Percentiles rank a stretch among this genome's conserved stretches.
phyloP scores from a whole-genome alignment of 35 echinoderm and acorn worm species.

The Hemicentrotus pulcherrimus region DNA sequence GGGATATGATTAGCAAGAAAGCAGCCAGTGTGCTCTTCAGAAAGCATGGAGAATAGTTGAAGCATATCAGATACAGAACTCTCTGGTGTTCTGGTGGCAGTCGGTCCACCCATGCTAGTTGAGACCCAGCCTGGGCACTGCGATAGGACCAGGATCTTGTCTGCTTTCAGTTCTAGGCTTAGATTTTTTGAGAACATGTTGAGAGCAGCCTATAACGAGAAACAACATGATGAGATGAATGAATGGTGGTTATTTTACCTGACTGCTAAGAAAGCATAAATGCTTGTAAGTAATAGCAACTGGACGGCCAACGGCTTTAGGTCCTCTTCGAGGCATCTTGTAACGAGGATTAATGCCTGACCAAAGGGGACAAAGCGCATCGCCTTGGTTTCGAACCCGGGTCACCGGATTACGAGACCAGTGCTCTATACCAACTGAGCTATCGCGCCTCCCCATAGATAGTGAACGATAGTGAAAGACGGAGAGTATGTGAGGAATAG shows the following conservation, averaged over 20 bases:
- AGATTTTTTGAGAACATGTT: conserved; percentile 64
- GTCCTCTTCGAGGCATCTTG: too few species aligned
- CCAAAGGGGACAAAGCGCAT: too few species aligned
- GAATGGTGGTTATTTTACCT: too few species aligned
- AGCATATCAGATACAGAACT: conserved; percentile 48
- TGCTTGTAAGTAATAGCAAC: too few species aligned
- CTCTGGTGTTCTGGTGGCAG: conserved; percentile 24
- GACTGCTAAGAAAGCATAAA: too few species aligned
- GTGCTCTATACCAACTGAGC: too few species aligned
- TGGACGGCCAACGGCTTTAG: too few species aligned
- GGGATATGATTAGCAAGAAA: background rate
- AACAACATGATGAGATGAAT: background rate
- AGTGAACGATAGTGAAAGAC: background rate
- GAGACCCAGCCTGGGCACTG: conserved; percentile 67
- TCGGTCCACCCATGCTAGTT: conserved; percentile 64
- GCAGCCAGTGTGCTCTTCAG: conserved; percentile 40
- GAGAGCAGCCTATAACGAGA: conserved; percentile 48
- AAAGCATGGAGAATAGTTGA: background rate
- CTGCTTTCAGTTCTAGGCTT: conserved; percentile 48
- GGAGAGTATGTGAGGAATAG: background rate
- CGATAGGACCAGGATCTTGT: conserved; percentile 52
- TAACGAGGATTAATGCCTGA: too few species aligned
- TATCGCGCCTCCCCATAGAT: too few species aligned
- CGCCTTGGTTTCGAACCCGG: too few species aligned
- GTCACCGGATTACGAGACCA: too few species aligned